Conservation (phyloP, 2,797 vertebrate species). For the Falco peregrinus region DNA sequence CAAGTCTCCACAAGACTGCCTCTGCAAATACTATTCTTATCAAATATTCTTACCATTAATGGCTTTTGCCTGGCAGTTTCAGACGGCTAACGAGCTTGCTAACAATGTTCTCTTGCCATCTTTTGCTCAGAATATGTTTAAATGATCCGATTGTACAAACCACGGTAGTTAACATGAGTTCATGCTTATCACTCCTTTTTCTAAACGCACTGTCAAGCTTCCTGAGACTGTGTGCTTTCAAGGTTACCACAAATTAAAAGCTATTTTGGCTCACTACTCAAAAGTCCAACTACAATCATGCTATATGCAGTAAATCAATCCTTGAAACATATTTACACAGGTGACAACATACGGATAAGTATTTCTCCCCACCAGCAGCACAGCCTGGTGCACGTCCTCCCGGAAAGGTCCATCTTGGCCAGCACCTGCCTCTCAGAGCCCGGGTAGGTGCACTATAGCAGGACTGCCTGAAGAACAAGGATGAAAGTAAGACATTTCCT, state of each 20-base stretch:
- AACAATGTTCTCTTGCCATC: neutral
- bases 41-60: neutral
- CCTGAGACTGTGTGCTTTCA: neutral
- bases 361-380: neutral
- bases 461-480: neutral
- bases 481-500: neutral
- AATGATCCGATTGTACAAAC: neutral
- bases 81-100: slow-evolving; percentile 2
- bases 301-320: slow-evolving; percentile 45
- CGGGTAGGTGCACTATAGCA: neutral
- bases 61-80: neutral
- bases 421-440: neutral
- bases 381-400: neutral
- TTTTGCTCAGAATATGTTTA: neutral
- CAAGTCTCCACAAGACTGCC: neutral
- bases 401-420: neutral
- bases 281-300: neutral
- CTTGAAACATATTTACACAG: neutral
- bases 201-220: neutral
- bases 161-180: neutral
- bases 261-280: slow-evolving; percentile 2
- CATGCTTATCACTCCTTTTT: neutral
- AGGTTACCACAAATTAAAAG: neutral
- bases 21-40: neutral
- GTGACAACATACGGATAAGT: neutral